Conservation (phyloP, 2,113 vertebrate genomes). For the Tyrannus savana region DNA sequence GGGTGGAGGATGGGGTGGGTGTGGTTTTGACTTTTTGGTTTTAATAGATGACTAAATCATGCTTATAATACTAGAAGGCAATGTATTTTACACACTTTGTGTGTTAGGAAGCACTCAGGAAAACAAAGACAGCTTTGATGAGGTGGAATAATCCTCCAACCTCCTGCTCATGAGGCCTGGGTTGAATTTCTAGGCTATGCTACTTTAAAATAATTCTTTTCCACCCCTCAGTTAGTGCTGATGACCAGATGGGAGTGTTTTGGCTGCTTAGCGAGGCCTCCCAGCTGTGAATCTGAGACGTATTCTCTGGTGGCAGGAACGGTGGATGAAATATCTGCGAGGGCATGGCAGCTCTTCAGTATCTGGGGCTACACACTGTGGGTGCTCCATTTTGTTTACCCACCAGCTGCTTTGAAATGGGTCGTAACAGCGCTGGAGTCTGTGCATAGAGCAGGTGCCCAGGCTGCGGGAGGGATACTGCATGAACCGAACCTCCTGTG, state of each 20-base stretch:
- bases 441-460: background rate
- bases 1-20: accelerated
- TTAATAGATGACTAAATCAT: background rate
- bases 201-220: background rate
- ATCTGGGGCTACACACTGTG: background rate
- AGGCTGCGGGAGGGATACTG: background rate
- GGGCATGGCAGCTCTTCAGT: background rate
- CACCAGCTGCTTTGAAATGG: conserved; percentile 24
- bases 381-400: background rate
- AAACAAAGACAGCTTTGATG: background rate
- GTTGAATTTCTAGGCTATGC: background rate
- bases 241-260: background rate
- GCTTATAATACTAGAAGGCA: background rate
- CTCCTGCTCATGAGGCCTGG: background rate
- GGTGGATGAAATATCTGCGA: background rate
- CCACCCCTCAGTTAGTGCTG: background rate
- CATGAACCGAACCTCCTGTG: background rate
- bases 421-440: background rate
- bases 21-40: background rate
- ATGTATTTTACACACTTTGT: background rate
- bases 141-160: background rate
- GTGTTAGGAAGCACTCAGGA: background rate
- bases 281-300: background rate
- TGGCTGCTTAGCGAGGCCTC: background rate
- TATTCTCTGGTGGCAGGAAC: background rate